These are phyloP conservation scores for Alces alces DNA, from an alignment of 2,113 vertebrate genomes.

Conservation along the genomic window DNA sequence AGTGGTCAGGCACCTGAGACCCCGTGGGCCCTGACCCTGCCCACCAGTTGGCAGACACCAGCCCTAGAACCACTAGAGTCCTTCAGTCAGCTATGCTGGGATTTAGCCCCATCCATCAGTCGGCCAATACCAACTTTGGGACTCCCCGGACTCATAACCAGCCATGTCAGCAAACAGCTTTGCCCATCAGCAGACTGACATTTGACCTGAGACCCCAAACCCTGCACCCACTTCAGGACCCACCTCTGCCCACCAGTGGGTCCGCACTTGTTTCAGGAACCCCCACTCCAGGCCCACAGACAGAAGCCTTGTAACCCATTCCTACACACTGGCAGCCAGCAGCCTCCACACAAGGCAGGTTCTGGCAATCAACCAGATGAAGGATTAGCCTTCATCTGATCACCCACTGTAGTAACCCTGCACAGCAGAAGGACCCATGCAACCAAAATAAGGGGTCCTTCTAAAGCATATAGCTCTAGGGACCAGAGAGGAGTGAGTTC, in stretches of 20 bases:
- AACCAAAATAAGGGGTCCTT: neutral
- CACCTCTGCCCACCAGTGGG: neutral
- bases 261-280: neutral
- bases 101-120: neutral
- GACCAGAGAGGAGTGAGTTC: neutral
- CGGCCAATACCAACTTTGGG: neutral
- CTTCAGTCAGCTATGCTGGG: neutral
- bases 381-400: neutral
- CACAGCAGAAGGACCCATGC: neutral
- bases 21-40: neutral
- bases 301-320: neutral
- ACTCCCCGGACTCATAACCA: neutral
- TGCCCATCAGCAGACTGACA: neutral
- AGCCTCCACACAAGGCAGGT: neutral
- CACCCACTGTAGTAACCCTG: neutral
- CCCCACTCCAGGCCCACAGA: neutral
- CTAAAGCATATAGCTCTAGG: neutral
- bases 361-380: neutral
- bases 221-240: neutral
- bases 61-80: neutral
- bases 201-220: neutral
- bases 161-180: neutral
- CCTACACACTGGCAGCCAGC: neutral
- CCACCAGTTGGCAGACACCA: neutral
- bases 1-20: neutral